Percentiles rank a stretch among this genome's conserved stretches.
Conservation (phyloP, 2,888 invertebrate species). For the Rhorus exstirpatorius region DNA sequence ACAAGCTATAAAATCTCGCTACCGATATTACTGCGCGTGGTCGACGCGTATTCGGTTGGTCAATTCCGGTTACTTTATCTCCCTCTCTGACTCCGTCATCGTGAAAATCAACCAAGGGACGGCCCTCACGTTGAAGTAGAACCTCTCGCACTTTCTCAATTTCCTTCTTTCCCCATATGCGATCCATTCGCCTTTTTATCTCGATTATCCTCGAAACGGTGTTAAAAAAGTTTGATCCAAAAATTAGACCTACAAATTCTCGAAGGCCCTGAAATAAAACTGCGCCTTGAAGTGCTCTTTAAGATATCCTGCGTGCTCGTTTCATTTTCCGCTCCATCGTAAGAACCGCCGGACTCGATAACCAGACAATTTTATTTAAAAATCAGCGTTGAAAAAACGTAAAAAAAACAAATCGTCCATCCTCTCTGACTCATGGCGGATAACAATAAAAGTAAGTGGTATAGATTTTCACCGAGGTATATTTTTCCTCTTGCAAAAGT, state of each 20-base stretch:
- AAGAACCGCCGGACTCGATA: neutral
- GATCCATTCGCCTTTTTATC: constrained; percentile 20
- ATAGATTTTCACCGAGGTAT: constrained; percentile 82
- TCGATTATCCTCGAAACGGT: constrained; percentile 50
- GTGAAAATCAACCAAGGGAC: no score
- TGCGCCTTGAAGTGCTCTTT: no score
- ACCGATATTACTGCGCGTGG: constrained; percentile 74
- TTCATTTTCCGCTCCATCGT: neutral
- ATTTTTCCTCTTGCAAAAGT: constrained; percentile 39
- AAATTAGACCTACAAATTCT: constrained; percentile 64
- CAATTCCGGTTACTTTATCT: constrained; percentile 72
- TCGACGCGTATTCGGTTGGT: constrained; percentile 74
- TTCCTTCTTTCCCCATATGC: constrained; percentile 28
- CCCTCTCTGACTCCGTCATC: constrained; percentile 40
- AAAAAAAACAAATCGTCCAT: constrained; percentile 32
- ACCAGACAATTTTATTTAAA: neutral
- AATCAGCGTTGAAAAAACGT: neutral
- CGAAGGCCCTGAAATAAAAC: neutral
- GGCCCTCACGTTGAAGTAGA: constrained; percentile 54
- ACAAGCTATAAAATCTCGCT: constrained; percentile 75
- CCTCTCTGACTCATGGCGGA: constrained; percentile 45
- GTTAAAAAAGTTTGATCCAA: constrained; percentile 73
- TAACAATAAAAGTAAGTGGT: constrained; percentile 85
- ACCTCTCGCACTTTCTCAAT: constrained; percentile 45
- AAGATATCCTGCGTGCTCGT: no score